Percentiles rank a stretch among this genome's conserved stretches.
These are phyloP conservation scores for Girardia tigrina DNA, from an alignment of 2,888 invertebrate genomes.

Conservation along the genomic window DNA sequence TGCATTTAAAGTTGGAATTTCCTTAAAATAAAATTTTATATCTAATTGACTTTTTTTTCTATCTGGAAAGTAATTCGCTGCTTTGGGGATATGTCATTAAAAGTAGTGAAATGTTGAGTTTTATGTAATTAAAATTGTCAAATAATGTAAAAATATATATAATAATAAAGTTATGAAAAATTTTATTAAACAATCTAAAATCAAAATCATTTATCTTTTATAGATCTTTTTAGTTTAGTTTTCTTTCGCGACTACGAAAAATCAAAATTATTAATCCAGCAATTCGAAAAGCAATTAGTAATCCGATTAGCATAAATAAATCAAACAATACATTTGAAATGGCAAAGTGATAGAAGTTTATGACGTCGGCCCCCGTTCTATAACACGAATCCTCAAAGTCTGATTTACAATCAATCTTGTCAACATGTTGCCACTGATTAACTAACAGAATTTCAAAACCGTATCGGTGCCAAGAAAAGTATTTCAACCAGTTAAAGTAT, in stretches of 20 bases:
- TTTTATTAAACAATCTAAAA: no score
- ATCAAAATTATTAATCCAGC: not conserved
- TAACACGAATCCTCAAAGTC: slow-evolving; percentile 18
- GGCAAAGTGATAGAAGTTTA: not conserved
- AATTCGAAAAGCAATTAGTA: slow-evolving; percentile 2
- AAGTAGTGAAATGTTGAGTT: no score
- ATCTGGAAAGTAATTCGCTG: no score
- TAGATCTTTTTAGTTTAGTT: not conserved
- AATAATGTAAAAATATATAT: no score
- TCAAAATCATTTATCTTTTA: not conserved
- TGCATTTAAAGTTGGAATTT: no score
- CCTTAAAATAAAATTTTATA: no score
- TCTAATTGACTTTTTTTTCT: no score
- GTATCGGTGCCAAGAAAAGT: slow-evolving; percentile 29
- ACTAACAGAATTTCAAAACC: slow-evolving; percentile 6
- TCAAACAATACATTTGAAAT: slow-evolving; percentile 14
- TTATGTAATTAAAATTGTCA: no score
- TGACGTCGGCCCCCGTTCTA: slow-evolving; percentile 25
- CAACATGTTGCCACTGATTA: slow-evolving; percentile 29
- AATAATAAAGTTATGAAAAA: no score
- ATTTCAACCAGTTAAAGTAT: slow-evolving; percentile 18
- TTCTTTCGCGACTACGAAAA: not conserved
- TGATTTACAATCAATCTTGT: not conserved
- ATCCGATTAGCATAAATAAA: slow-evolving; percentile 11
- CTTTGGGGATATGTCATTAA: no score